Conservation (phyloP, 2,888 invertebrate genomes). For the Xestia ashworthii region DNA sequence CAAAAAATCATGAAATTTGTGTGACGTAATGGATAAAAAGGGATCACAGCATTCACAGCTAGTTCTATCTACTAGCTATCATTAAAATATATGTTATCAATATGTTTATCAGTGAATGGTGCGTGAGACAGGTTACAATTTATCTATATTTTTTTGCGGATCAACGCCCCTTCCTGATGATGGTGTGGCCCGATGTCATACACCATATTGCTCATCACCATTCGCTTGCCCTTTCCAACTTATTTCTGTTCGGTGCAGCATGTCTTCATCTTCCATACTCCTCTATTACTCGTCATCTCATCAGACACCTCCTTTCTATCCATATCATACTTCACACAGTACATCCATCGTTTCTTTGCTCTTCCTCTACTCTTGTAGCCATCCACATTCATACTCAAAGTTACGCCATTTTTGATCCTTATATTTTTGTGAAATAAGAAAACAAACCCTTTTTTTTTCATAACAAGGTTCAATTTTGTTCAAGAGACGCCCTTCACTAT, state of each 20-base stretch:
- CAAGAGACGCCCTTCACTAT: neutral
- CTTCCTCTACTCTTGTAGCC: no score
- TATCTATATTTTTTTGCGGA: slow-evolving; percentile 18
- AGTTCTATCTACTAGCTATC: neutral
- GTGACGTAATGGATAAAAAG: neutral
- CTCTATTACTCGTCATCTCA: no score
- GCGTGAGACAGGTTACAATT: slow-evolving; percentile 35
- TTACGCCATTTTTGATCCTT: no score
- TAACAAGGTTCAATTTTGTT: neutral
- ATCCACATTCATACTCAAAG: no score
- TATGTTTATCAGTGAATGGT: slow-evolving; percentile 17
- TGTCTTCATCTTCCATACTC: no score
- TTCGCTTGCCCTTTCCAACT: no score
- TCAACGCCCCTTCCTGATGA: slow-evolving; percentile 38
- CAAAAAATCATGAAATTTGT: no score
- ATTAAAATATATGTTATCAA: slow-evolving; percentile 22
- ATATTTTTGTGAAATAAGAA: neutral
- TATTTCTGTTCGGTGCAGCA: no score
- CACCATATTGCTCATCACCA: slow-evolving; percentile 1
- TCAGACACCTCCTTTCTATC: no score
- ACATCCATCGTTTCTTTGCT: no score
- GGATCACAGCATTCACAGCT: no score
- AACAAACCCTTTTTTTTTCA: neutral
- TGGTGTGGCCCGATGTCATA: neutral
- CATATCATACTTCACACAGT: no score